Evolutionary conservation across 2,888 invertebrate genomes (phyloP).

Genomic region (Hemithea aestivaria): DNA sequence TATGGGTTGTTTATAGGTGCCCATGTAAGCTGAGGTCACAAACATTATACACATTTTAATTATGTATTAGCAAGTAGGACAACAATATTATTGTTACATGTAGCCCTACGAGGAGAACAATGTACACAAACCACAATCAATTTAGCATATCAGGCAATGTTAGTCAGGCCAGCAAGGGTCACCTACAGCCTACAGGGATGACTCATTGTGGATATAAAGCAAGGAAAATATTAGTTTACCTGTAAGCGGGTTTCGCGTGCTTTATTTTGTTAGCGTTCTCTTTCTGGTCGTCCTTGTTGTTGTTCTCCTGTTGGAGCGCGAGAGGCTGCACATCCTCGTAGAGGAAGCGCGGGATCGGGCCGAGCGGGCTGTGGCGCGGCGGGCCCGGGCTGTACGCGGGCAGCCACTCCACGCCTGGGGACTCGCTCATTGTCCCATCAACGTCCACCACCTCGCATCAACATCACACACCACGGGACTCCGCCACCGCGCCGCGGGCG

Average conservation of each 20-base stretch:
- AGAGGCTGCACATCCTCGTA: constrained; percentile 72
- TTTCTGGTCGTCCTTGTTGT: constrained; percentile 70
- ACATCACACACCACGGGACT: constrained; percentile 36
- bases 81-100: too few relatives aligned
- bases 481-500: constrained; percentile 48
- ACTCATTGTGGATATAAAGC: constrained; percentile 21
- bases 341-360: constrained; percentile 69
- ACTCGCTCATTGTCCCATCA: constrained; percentile 73
- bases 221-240: constrained; percentile 56
- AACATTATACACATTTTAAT: too few relatives aligned
- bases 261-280: constrained; percentile 71
- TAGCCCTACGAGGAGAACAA: constrained; percentile 8
- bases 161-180: constrained; percentile 32
- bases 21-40: too few relatives aligned
- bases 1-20: too few relatives aligned
- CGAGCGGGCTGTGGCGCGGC: constrained; percentile 72
- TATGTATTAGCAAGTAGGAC: too few relatives aligned
- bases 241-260: constrained; percentile 80
- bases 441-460: constrained; percentile 45
- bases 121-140: constrained; percentile 18
- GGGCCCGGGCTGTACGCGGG: constrained; percentile 74
- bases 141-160: constrained; percentile 24
- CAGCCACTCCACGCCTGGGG: constrained; percentile 76
- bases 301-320: constrained; percentile 64
- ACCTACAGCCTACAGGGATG: constrained; percentile 30